phyloP scores from a whole-genome alignment of 2,797 vertebrate species.

The Spinus pinus region DNA sequence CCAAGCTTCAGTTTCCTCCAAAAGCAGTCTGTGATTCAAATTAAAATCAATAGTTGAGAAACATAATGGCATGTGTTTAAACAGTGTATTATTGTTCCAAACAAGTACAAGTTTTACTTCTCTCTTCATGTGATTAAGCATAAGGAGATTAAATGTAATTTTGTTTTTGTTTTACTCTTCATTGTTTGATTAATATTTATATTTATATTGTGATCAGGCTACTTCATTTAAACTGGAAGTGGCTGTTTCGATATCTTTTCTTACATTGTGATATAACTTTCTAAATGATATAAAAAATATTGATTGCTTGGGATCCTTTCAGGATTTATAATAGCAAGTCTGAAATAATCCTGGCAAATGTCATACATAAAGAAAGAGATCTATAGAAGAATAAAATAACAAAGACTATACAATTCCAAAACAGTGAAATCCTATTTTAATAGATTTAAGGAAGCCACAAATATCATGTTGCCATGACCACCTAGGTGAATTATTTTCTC shows the following conservation, averaged over 20 bases:
- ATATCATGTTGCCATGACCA: neutral
- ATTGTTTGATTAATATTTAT: neutral
- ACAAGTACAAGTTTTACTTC: neutral
- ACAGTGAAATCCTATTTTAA: neutral
- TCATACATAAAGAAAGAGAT: neutral
- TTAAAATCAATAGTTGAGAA: neutral
- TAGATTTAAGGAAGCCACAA: neutral
- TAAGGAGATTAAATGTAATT: neutral
- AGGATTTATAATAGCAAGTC: neutral
- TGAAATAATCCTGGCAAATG: neutral
- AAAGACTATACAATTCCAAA: neutral
- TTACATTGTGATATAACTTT: neutral
- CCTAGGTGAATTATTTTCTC: neutral
- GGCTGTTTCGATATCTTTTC: neutral
- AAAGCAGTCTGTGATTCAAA: neutral
- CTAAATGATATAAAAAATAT: neutral
- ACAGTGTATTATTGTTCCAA: neutral
- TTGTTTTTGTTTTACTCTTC: neutral
- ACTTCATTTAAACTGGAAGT: neutral
- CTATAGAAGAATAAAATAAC: neutral
- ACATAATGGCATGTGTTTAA: neutral
- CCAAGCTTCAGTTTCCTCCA: neutral
- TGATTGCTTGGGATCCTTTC: neutral
- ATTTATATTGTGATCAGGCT: neutral
- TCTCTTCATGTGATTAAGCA: neutral